Evolutionary conservation across 2,797 vertebrate species (phyloP).

Genomic region (Borostomias antarcticus): DNA sequence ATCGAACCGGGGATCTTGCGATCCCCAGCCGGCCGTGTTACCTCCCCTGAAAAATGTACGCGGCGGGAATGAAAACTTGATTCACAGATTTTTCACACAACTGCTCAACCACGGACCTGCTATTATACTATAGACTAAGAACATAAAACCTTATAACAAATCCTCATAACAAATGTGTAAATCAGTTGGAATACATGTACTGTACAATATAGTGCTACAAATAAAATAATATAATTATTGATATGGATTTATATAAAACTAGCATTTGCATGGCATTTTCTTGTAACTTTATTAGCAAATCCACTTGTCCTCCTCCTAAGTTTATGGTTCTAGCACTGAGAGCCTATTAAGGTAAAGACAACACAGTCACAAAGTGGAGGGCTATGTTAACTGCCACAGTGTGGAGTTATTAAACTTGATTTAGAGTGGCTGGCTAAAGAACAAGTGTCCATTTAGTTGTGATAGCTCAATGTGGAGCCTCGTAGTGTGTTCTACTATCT

Average conservation of each 20-base stretch:
- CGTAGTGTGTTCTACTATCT: conserved; percentile 51
- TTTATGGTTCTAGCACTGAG: conserved; percentile 41
- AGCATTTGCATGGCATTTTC: too few relatives aligned
- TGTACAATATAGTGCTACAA: conserved; percentile 21
- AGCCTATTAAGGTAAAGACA: conserved; percentile 56
- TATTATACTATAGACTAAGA: conserved; percentile 34
- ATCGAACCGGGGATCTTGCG: too few relatives aligned
- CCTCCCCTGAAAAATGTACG: too few relatives aligned
- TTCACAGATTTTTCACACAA: too few relatives aligned
- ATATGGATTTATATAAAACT: too few relatives aligned
- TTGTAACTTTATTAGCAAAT: conserved; percentile 35
- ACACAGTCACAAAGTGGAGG: conserved; percentile 52
- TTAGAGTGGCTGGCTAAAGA: conserved; percentile 60
- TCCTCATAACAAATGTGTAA: conserved; percentile 34
- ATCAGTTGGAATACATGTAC: conserved; percentile 5
- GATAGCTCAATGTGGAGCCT: conserved; percentile 50
- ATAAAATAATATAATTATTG: conserved; percentile 35
- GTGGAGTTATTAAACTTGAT: conserved; percentile 62
- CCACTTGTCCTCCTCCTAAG: conserved; percentile 29
- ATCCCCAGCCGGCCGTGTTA: too few relatives aligned
- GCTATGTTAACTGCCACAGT: conserved; percentile 57
- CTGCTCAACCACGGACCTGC: too few relatives aligned
- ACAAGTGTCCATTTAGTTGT: conserved; percentile 64
- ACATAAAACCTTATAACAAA: conserved; percentile 11
- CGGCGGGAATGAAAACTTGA: too few relatives aligned